A percentile compares a stretch with the other conserved stretches of the same genome.
These are phyloP conservation scores for Campylomormyrus tamandua DNA, from an alignment of 2,113 vertebrate genomes.

Conservation along the genomic window DNA sequence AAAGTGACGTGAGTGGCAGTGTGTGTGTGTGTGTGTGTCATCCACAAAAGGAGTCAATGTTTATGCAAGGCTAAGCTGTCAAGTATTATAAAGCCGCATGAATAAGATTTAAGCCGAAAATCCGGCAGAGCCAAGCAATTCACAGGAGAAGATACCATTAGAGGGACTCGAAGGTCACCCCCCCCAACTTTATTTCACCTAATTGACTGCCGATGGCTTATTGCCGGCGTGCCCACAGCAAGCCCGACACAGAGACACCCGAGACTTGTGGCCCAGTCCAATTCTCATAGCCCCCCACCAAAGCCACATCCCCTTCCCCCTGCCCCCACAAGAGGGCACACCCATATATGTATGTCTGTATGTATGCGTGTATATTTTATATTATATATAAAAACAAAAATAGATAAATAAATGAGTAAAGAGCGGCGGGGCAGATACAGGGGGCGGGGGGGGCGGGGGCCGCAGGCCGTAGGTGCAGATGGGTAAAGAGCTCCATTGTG, in stretches of 20 bases:
- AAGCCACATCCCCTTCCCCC: neutral
- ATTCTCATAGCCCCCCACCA: slow-evolving; percentile 63
- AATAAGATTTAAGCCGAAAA: slow-evolving; percentile 80
- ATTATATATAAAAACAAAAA: no score
- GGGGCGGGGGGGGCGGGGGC: neutral
- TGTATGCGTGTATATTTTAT: no score
- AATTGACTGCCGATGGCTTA: slow-evolving; percentile 89
- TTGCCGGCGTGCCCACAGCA: slow-evolving; percentile 64
- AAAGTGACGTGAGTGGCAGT: no score
- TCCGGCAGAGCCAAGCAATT: slow-evolving; percentile 81
- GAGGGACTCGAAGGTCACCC: slow-evolving; percentile 93
- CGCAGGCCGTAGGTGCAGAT: neutral
- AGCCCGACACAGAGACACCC: slow-evolving; percentile 66
- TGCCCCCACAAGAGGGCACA: neutral
- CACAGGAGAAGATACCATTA: slow-evolving; percentile 73
- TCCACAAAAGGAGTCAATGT: slow-evolving; percentile 46
- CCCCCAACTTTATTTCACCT: slow-evolving; percentile 88
- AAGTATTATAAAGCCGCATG: slow-evolving; percentile 76
- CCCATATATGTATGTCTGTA: no score
- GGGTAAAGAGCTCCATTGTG: slow-evolving; percentile 59
- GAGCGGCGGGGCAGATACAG: neutral
- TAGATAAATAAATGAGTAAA: neutral
- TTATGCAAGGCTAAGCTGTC: slow-evolving; percentile 77
- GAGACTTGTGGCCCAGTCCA: slow-evolving; percentile 69
- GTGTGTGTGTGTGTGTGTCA: no score